Evolutionary conservation across 2,797 vertebrate genomes (phyloP).

Genomic region (Coracias cyanogaster): DNA sequence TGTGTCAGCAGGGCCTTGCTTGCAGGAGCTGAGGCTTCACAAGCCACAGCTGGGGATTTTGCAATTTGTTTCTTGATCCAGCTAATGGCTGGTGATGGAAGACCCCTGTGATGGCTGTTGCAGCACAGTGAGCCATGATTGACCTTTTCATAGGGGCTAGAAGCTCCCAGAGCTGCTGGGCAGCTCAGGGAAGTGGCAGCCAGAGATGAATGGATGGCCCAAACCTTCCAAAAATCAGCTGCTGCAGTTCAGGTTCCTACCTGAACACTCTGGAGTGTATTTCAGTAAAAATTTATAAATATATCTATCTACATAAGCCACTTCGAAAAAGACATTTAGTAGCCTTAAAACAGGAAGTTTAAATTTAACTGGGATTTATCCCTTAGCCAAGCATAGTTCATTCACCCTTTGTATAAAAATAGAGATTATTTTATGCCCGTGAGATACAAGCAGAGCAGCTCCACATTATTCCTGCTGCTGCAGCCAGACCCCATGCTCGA

Average conservation of each 20-base stretch:
- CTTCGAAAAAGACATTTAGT: neutral
- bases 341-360: constrained; percentile 53
- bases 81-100: neutral
- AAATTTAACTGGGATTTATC: constrained; percentile 64
- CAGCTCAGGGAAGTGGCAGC: accelerated
- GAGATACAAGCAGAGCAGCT: neutral
- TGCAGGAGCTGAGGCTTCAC: neutral
- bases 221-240: neutral
- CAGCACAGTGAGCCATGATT: neutral
- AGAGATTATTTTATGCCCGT: constrained; percentile 14
- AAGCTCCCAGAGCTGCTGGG: neutral
- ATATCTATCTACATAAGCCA: neutral
- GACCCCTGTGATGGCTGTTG: neutral
- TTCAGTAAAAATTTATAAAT: neutral
- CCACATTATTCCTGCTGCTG: neutral
- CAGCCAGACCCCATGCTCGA: neutral
- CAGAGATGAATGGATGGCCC: neutral
- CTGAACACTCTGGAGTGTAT: neutral
- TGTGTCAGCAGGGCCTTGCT: neutral
- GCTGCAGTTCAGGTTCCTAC: neutral
- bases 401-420: constrained; percentile 31
- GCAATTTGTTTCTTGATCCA: neutral
- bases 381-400: constrained; percentile 10
- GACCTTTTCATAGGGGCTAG: neutral
- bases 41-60: neutral